Conservation (phyloP, 2,888 invertebrate species). For the Acrobasis consociella region DNA sequence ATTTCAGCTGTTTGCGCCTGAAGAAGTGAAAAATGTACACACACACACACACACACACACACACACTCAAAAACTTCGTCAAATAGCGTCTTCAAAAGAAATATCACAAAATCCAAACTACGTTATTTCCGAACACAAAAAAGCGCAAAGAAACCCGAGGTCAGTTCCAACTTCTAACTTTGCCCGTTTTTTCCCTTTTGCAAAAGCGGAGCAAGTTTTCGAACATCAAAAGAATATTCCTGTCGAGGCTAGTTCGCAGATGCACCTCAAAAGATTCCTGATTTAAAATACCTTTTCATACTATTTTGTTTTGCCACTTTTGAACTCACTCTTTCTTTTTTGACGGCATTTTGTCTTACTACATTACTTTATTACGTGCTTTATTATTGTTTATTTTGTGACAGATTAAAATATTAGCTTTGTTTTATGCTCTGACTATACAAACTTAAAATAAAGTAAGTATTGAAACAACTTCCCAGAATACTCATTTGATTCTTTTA, state of each 20-base stretch:
- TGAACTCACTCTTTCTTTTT: neutral
- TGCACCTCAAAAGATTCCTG: constrained; percentile 11
- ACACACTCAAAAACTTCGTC: too few relatives aligned
- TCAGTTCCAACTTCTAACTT: constrained; percentile 7
- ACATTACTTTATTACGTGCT: too few relatives aligned
- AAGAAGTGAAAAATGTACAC: too few relatives aligned
- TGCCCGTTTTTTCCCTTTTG: constrained; percentile 1
- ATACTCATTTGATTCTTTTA: too few relatives aligned
- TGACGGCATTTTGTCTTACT: neutral
- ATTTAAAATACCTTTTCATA: constrained; percentile 11
- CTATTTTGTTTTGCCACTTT: constrained; percentile 11
- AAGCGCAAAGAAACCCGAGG: constrained; percentile 2
- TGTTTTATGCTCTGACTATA: too few relatives aligned
- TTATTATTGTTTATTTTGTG: too few relatives aligned
- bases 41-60: too few relatives aligned
- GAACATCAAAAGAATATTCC: constrained; percentile 17
- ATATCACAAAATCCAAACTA: constrained; percentile 2
- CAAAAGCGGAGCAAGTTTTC: constrained; percentile 9
- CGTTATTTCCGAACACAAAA: neutral
- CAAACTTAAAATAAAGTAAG: too few relatives aligned
- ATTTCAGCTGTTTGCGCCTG: too few relatives aligned
- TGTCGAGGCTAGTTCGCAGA: constrained; percentile 7
- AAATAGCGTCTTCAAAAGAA: constrained; percentile 2
- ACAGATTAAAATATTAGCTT: too few relatives aligned
- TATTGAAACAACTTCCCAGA: too few relatives aligned